These are phyloP conservation scores for Rutpela maculata DNA, from an alignment of 2,888 invertebrate species.

Conservation along the genomic window DNA sequence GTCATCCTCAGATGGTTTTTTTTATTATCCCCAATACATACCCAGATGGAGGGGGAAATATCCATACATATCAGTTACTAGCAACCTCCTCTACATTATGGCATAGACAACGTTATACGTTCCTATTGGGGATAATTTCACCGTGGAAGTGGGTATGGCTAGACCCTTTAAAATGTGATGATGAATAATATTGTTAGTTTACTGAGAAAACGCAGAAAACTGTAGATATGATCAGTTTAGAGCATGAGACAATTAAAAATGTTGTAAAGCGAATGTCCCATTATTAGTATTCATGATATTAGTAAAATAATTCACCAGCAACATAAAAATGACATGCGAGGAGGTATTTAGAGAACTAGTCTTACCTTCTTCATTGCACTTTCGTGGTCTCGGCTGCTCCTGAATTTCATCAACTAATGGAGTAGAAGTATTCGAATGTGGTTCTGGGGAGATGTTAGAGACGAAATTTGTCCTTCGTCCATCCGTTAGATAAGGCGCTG, in stretches of 20 bases:
- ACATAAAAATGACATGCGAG: conserved; percentile 10
- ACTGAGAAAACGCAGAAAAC: background rate
- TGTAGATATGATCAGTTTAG: background rate
- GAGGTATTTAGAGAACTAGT: conserved; percentile 43
- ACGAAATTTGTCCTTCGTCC: conserved; percentile 41
- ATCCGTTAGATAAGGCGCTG: conserved; percentile 45
- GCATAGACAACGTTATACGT: too few species aligned
- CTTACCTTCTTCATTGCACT: conserved; percentile 76
- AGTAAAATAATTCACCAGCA: background rate
- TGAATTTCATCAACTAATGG: conserved; percentile 79
- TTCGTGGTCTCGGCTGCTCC: conserved; percentile 71
- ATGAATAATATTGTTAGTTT: background rate
- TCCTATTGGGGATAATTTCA: too few species aligned
- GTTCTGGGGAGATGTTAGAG: conserved; percentile 76
- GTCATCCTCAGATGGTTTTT: too few species aligned
- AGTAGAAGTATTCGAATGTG: conserved; percentile 82
- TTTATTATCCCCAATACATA: too few species aligned
- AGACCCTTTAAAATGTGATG: background rate
- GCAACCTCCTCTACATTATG: too few species aligned
- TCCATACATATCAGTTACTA: too few species aligned
- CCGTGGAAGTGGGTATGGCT: too few species aligned
- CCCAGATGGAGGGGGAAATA: too few species aligned
- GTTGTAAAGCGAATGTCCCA: background rate
- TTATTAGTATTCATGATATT: conserved; percentile 7
- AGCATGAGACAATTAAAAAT: background rate